Base-by-base conservation (phyloP, 2,888 invertebrate genomes). In the Microctonus aethiopoides region DNA sequence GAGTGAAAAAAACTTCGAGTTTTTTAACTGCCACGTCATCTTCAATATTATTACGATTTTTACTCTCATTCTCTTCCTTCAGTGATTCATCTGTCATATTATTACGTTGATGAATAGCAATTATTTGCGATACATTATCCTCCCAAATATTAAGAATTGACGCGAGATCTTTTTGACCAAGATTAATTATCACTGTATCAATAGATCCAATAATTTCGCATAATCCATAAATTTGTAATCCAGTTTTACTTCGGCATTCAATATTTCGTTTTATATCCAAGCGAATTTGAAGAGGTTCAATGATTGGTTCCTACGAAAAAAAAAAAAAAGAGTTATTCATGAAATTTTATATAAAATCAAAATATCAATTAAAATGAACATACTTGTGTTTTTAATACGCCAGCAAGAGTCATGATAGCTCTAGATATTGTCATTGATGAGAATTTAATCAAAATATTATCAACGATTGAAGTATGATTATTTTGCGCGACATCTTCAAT, bases 141-240 rank as follows among this genome's bases (percentile, higher is more conserved):
- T 89, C 89, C 89, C 92, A 92, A 3, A 94, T 92, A 0, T 92
- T 90, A 36, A 94, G 87, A 62, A 93, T 87, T 0, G 92, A 92
- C 11, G 92, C 91, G 9, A 94, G 85, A 84, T 95, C 95, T 81
- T 91, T 90, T 85, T 94, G 94, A 0, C 94, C 93, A 13, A 95
- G 84, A 79, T 93, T 92, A 2, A 94, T 86, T 73, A 90, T 85
- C 1, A 94, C 89, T 1, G 88, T 87, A 75, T 94, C 93, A 77
- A 93, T 87, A 0, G 90, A 88, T 10, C 93, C 91, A 76, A 91
- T 90, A 0, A 94, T 89, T 69, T 93, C 92, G 51, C 88, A 89
- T 11, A 89, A 81, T 9, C 83, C 83, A 60, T 75, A 79, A 10
- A 79, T 76, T 52, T 79, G 79, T 26, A 77, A 75, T 4, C 78